These are phyloP conservation scores for Gymnocheta viridis DNA, from an alignment of 2,888 invertebrate genomes.

Conservation along the genomic window DNA sequence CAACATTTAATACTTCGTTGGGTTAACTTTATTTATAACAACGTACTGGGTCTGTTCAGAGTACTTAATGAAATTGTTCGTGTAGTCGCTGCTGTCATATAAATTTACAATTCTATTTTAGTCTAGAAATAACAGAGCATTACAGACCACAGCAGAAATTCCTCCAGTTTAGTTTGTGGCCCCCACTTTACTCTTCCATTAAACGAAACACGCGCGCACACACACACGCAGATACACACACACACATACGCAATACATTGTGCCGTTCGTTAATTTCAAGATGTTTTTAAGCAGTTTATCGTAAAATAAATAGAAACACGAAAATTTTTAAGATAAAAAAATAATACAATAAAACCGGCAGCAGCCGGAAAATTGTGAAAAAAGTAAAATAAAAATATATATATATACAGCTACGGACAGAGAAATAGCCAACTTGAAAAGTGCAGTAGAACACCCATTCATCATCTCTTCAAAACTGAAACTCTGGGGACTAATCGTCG, in stretches of 20 bases:
- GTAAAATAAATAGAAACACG: conserved; percentile 38
- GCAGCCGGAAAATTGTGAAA: conserved; percentile 45
- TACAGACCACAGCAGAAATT: not conserved
- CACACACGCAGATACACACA: not conserved
- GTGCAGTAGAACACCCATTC: too few species aligned
- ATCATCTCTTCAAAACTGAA: too few species aligned
- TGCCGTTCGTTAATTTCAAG: not conserved
- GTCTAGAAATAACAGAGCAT: not conserved
- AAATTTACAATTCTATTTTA: conserved; percentile 37
- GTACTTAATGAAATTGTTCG: conserved; percentile 16
- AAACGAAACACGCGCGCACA: not conserved
- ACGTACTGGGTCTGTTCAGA: not conserved
- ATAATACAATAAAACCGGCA: conserved; percentile 26
- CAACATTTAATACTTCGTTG: conserved; percentile 2
- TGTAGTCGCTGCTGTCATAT: not conserved
- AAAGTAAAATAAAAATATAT: not conserved
- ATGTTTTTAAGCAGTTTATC: conserved; percentile 30
- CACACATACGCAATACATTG: not conserved
- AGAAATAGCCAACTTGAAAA: too few species aligned
- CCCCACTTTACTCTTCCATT: conserved; percentile 29
- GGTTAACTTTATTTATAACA: not conserved
- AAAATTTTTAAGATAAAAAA: conserved; percentile 29
- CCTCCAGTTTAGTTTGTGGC: conserved; percentile 30
- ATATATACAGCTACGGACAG: too few species aligned
- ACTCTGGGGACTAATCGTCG: too few species aligned